Evolutionary conservation across 2,888 invertebrate genomes (phyloP).

Genomic region (Adelphocoris suturalis): DNA sequence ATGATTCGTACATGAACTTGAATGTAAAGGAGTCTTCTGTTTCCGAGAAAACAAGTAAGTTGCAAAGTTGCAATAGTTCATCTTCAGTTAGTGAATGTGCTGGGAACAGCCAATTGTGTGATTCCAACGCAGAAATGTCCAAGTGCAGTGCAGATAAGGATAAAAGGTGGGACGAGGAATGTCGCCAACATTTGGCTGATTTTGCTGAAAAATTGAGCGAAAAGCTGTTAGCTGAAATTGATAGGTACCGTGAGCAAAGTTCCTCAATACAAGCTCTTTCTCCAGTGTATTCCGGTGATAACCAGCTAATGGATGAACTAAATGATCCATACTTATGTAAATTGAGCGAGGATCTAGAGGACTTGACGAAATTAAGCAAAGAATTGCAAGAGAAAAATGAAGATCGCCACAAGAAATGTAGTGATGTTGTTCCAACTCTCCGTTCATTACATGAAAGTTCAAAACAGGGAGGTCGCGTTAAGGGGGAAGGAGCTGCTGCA

Average conservation of each 20-base stretch:
- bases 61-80: background rate
- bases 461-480: slow-evolving; percentile 67
- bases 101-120: background rate
- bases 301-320: slow-evolving; percentile 81
- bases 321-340: slow-evolving; percentile 83
- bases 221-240: slow-evolving; percentile 88
- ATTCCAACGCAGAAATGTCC: background rate
- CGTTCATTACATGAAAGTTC: slow-evolving; percentile 16
- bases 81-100: background rate
- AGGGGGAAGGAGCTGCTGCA: slow-evolving; percentile 73
- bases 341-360: slow-evolving; percentile 82
- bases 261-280: slow-evolving; percentile 71
- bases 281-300: slow-evolving; percentile 75
- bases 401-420: slow-evolving; percentile 66
- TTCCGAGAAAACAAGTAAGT: background rate
- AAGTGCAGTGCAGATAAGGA: slow-evolving; percentile 71
- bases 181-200: slow-evolving; percentile 86
- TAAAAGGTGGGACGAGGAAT: slow-evolving; percentile 83
- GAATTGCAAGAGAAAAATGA: slow-evolving; percentile 81
- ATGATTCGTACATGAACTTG: slow-evolving; percentile 61
- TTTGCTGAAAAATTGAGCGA: slow-evolving; percentile 91
- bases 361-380: slow-evolving; percentile 81
- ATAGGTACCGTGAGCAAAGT: slow-evolving; percentile 79
- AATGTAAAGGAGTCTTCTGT: background rate
- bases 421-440: background rate